Evolutionary conservation across 1,140 invertebrate species (phyloP).

Genomic region (Zaprionus camerounensis): DNA sequence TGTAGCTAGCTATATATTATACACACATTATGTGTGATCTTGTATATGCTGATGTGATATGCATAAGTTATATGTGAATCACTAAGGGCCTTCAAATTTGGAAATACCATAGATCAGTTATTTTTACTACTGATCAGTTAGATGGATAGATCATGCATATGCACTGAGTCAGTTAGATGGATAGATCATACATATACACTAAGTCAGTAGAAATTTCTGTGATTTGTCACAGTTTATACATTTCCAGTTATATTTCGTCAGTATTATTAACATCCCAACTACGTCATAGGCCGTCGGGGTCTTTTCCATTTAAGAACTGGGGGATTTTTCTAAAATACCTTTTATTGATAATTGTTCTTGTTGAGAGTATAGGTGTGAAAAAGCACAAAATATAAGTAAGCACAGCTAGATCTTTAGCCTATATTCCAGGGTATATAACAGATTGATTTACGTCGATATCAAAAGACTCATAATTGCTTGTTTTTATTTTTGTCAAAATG

Average conservation of each 20-base stretch:
- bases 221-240: conserved; percentile 5
- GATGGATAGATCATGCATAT: too few relatives aligned
- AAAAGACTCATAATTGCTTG: not conserved
- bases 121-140: too few relatives aligned
- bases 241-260: conserved; percentile 14
- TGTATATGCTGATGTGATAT: too few relatives aligned
- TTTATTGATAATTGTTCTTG: not conserved
- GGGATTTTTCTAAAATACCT: conserved; percentile 15
- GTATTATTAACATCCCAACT: conserved; percentile 6
- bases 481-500: conserved; percentile 14
- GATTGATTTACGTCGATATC: not conserved
- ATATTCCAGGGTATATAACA: not conserved
- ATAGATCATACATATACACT: too few relatives aligned
- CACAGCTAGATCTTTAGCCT: not conserved
- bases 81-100: too few relatives aligned
- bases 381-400: not conserved
- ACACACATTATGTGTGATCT: too few relatives aligned
- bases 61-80: not conserved
- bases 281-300: conserved; percentile 10
- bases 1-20: too few relatives aligned
- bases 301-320: conserved; percentile 7
- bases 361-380: not conserved
- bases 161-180: too few relatives aligned
- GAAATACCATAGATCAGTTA: too few relatives aligned
- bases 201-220: not conserved